Evolutionary conservation across 1,140 invertebrate species (phyloP), one percentile per base, ranked within the genome.

Genomic region (Diachasmimorpha longicaudata): DNA sequence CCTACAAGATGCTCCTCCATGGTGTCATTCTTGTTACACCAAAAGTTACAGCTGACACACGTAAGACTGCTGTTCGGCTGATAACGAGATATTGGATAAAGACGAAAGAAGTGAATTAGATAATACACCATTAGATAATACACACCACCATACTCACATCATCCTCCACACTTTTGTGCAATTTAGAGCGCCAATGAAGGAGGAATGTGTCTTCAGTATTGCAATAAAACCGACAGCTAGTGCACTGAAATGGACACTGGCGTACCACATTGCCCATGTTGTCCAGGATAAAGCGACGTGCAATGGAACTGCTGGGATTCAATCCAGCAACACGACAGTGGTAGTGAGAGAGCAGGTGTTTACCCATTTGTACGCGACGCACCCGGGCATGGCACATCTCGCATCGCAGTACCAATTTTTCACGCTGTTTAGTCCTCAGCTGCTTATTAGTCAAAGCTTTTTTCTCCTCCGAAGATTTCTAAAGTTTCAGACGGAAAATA

Each of bases 171-270:
- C 84, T 37, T 39, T 83, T 80, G 77, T 97, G 96, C 13, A 90
- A 86, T 0, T 88, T 80, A 6, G 93, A 94, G 25, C 89, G 88
- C 93, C 96, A 95, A 83, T 97, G 96, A 11, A 89, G 87, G 81
- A 94, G 87, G 81, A 96, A 95, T 63, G 92, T 90, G 21, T 91
- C 88, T 25, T 93, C 90, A 67, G 92, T 93, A 84, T 96, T 96
- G 79, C 93, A 95, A 86, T 96, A 97, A 86, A 95, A 97, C 58
- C 92, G 92, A 86, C 96, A 97, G 0, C 93, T 89, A 21, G 91
- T 91, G 82, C 96, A 97, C 84, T 96, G 95, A 83, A 94, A 97
- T 0, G 95, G 95, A 73, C 94, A 93, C 79, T 96, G 93, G 42
- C 92, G 90, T 0, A 96, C 93, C 79, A 96, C 93, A 76, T 92